Base-by-base conservation (phyloP, 1,140 invertebrate genomes). In the Megathymus violae region DNA sequence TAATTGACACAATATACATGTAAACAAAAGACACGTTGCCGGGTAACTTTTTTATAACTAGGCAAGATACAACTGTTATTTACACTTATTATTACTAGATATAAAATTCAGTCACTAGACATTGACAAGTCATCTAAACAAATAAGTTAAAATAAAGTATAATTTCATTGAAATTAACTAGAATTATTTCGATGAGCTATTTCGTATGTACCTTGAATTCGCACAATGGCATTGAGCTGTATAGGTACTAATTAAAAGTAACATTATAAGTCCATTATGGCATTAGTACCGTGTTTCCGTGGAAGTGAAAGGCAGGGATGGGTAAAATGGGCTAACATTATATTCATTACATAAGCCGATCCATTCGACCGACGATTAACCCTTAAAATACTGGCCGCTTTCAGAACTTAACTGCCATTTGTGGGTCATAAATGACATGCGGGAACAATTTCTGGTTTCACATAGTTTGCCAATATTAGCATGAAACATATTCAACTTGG, bases 301-400 rank as follows among this genome's bases (percentile, higher is more conserved):
- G 25, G 17, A 44, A 36, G 17, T 25, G 43, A 38, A 50, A 41
- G 67, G 14, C 14, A 22, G 65, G 64, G 69, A 62, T 62, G 25
- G 41, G 40, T 38, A 4, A 13, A 17, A 50, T 50, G n/a, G 50
- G 11, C 17, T 54, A 25, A 41, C 56, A 76, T 76, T 74, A 80
- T 84, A 85, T 78, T 80, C 78, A 87, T 84, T 82, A 84, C 71
- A 67, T 44, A 52, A 70, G 73, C 62, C 54, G 74, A 66, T 62
- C 73, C 67, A 73, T 78, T 54, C 58, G 61, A 65, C 47, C 69
- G 77, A 75, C 80, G 67, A 85, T 87, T 87, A 82, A 81, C 80
- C 81, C 78, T 76, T 74, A 73, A 83, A 84, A 85, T 82, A 81
- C 72, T 74, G 71, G 62, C 48, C 59, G 62, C 67, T 60, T 67